Base-by-base conservation (phyloP, 2,113 vertebrate genomes). In the Cinclus mexicanus region DNA sequence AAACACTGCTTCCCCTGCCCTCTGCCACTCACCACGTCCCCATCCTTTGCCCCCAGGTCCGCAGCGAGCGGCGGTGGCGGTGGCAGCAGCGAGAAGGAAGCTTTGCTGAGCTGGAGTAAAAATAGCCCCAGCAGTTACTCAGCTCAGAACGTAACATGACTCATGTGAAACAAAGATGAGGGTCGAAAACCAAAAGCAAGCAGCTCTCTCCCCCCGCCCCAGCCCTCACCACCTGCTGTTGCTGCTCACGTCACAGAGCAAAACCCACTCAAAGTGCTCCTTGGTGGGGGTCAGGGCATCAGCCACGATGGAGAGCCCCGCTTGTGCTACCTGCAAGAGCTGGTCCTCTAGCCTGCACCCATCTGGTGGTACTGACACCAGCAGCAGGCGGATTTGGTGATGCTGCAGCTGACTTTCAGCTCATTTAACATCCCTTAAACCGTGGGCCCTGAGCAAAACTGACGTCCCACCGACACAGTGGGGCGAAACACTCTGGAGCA, bases 111-210 rank as follows among this genome's bases (percentile, higher is more conserved):
- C 96, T 78, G 60, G 87, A 90, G 96, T 98, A 98, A 98, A 98
- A 98, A 98, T 98, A 98, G 97, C 97, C 95, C 97, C 97, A 97
- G 98, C 98, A 97, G 97, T 98, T 98, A 98, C 98, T 98, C 98
- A 98, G 98, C 97, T 97, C 94, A 96, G 97, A 98, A 98, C 96
- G 95, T 98, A 97, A 97, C 97, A 95, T 98, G 98, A 98, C 97
- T 98, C 98, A 98, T 88, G 94, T 96, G 95, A 97, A 98, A 97
- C 90, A 94, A 92, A 96, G 94, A 96, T 50, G 90, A 96, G 94
- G 92, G 95, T 96, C 92, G n/a, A 91, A 79, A 97, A 97, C 86
- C 94, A 92, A 95, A 96, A 88, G 88, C 86, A 42, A 87, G 89
- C 2, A 0, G 41, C 41, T 89, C 35, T 83, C 50, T 37, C 42